Evolutionary conservation across 2,888 invertebrate species (phyloP), one percentile per base, ranked within the genome.

Genomic region (Caenorhabditis japonica): DNA sequence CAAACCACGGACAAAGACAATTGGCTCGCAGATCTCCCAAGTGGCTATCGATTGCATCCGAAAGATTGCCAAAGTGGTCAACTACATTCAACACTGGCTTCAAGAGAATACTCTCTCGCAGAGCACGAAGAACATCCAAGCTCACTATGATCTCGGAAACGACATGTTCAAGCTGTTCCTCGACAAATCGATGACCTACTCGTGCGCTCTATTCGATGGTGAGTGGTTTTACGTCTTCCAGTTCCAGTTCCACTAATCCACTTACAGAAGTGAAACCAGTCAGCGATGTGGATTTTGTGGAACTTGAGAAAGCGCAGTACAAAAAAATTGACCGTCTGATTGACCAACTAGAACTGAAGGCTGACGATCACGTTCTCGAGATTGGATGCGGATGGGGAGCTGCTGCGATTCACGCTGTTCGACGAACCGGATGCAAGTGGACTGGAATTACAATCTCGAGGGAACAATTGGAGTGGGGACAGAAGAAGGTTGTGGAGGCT

Each of bases 381-480:
- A 84, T 84, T 38, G 84, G 84, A 13, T 84, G 84, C 60, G 84
- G 84, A 21, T 84, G 85, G 84, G 84, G 83, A 44, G 75, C 80
- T 1, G 69, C 75, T 15, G 83, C 83, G 4, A 80, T 84, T 15
- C 74, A 79, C 8, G 85, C 80, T 7, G 85, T 81, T 13, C 70
- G 75, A 41, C 38, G 44, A 36, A 36, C 55, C 17, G 82, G 79
- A n/a, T 84, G 85, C 66, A 73, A 72, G 15, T 85, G 84, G 84
- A 84, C 84, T 15, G 85, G 84, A 19, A 72, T 84, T 34, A 85
- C 85, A 5, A 77, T 85, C 21, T 83, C 83, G 3, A 72, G 75
- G n/a, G 80, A 85, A 49, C 85, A 85, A 43, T 61, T 83, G 13
- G 80, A 76, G 15, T 76, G 70, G 74, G 83, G 74, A 47, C 60